phyloP scores from a whole-genome alignment of 2,888 invertebrate genomes.

The Priocnemis perturbator region DNA sequence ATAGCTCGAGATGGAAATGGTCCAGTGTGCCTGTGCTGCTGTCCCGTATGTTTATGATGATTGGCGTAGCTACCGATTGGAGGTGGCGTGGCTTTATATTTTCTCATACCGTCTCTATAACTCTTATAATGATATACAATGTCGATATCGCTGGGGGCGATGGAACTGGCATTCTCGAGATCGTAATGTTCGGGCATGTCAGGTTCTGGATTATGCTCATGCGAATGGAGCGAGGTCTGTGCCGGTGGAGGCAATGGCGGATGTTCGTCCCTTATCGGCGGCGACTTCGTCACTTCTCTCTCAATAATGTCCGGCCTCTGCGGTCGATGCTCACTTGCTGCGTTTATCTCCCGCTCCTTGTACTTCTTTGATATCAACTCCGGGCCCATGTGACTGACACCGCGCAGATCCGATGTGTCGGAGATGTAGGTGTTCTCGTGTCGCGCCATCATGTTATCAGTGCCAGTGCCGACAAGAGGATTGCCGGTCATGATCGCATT shows the following conservation, averaged over 20 bases:
- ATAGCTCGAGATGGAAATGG: conserved; percentile 84
- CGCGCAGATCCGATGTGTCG: conserved; percentile 82
- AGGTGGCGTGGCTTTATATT: conserved; percentile 92
- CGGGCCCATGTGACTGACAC: conserved; percentile 87
- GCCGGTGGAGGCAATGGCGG: conserved; percentile 87
- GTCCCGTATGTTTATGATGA: conserved; percentile 82
- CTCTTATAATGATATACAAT: conserved; percentile 98
- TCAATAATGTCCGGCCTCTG: conserved; percentile 96
- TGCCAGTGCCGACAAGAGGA: conserved; percentile 81
- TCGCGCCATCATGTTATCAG: conserved; percentile 83
- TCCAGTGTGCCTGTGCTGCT: conserved; percentile 80
- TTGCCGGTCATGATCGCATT: conserved; percentile 85
- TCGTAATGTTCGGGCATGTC: conserved; percentile 96
- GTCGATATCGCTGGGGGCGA: conserved; percentile 98
- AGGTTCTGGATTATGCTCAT: conserved; percentile 84
- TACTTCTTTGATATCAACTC: conserved; percentile 92
- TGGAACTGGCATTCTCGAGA: conserved; percentile 96
- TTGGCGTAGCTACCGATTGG: conserved; percentile 86
- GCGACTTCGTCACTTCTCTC: conserved; percentile 90
- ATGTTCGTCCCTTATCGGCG: conserved; percentile 87
- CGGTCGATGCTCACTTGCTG: conserved; percentile 81
- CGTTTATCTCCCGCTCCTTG: conserved; percentile 88
- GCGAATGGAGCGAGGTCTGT: conserved; percentile 83
- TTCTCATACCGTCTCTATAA: conserved; percentile 91
- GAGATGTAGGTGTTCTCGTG: conserved; percentile 80